Conservation (phyloP, 2,888 invertebrate genomes). For the Lepidochrysops patricia region DNA sequence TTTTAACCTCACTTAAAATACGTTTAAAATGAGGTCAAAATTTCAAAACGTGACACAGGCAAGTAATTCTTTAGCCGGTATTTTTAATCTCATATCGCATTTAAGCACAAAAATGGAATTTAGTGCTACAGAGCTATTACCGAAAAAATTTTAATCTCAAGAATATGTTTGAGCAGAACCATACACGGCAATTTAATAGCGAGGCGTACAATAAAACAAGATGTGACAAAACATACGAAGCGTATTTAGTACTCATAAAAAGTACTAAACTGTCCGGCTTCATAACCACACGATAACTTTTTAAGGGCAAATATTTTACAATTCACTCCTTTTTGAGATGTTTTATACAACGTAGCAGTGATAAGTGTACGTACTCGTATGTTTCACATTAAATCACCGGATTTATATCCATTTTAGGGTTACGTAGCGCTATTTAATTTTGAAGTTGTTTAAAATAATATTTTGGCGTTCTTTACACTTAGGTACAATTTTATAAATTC, state of each 20-base stretch:
- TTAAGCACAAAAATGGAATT: not conserved
- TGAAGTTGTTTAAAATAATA: not conserved
- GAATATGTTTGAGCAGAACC: slow-evolving; percentile 29
- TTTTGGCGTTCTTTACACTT: not conserved
- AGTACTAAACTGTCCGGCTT: slow-evolving; percentile 40
- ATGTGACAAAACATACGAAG: slow-evolving; percentile 42
- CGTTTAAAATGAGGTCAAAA: no score
- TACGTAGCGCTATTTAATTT: not conserved
- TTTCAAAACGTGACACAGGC: not conserved
- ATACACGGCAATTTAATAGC: slow-evolving; percentile 34
- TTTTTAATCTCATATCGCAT: not conserved
- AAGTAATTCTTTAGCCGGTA: not conserved
- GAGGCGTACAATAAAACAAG: slow-evolving; percentile 42
- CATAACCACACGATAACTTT: slow-evolving; percentile 35
- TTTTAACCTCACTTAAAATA: no score
- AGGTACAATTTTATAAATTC: not conserved
- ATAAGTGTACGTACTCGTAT: slow-evolving; percentile 8
- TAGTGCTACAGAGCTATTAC: not conserved
- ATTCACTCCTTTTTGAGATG: slow-evolving; percentile 12
- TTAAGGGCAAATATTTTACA: slow-evolving; percentile 36
- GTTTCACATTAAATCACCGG: not conserved
- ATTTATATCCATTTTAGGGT: not conserved
- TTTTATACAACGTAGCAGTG: slow-evolving; percentile 4
- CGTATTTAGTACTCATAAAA: slow-evolving; percentile 47
- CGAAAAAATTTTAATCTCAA: not conserved